These are phyloP conservation scores for Vireo altiloquus DNA, from an alignment of 2,113 vertebrate species.

Conservation along the genomic window DNA sequence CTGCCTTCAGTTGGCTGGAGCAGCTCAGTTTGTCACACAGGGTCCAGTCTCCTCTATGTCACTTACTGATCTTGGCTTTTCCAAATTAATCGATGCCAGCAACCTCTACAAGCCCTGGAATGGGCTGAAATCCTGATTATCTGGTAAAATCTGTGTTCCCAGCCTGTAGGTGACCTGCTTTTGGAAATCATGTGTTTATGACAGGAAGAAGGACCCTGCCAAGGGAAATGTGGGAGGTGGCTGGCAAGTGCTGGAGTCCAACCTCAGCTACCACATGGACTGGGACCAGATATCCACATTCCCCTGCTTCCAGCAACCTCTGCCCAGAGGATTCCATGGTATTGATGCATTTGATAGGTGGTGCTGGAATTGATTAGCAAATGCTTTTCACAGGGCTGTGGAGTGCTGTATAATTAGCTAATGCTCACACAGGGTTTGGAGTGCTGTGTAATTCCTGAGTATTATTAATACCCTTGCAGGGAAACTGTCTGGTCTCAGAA, in stretches of 20 bases:
- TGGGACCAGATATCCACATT: not conserved
- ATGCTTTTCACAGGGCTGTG: not conserved
- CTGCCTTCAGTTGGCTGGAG: not conserved
- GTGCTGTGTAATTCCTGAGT: not conserved
- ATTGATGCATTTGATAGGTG: not conserved
- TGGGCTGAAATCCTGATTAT: not conserved
- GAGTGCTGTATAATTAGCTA: slow-evolving; percentile 1
- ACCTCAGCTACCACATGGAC: not conserved
- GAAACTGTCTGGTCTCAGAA: not conserved
- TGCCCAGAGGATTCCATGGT: not conserved
- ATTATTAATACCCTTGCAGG: not conserved
- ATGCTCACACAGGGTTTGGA: slow-evolving; percentile 4
- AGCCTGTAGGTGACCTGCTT: not conserved
- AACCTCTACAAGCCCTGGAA: not conserved
- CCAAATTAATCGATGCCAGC: not conserved
- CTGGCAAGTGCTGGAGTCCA: not conserved
- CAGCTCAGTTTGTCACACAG: not conserved
- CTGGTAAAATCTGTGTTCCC: not conserved
- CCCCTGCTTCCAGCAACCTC: not conserved
- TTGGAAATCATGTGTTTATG: not conserved
- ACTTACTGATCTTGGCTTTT: not conserved
- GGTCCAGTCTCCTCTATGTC: not conserved
- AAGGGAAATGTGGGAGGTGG: not conserved
- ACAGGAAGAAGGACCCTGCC: not conserved
- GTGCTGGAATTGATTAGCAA: not conserved